These are phyloP conservation scores for Oxygymnocypris stewartii DNA, from an alignment of 2,113 vertebrate species.

Conservation along the genomic window DNA sequence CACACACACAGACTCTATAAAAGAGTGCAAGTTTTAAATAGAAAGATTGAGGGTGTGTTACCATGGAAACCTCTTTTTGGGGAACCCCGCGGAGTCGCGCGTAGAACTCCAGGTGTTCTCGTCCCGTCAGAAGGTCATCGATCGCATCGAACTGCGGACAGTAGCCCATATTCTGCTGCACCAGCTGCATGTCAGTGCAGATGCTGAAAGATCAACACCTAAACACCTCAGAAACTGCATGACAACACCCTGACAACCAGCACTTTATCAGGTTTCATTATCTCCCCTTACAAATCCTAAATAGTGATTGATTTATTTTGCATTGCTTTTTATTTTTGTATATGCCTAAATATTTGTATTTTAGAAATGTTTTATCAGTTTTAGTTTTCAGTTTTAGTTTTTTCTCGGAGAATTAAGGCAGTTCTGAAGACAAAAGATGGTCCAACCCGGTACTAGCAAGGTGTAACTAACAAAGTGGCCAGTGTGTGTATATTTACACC, in stretches of 20 bases:
- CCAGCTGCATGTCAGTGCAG: conserved; percentile 42
- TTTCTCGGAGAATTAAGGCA: too few relatives aligned
- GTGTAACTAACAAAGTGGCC: too few relatives aligned
- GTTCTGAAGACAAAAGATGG: too few relatives aligned
- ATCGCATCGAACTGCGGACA: conserved; percentile 57
- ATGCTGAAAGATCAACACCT: conserved; percentile 37
- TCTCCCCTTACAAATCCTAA: too few relatives aligned
- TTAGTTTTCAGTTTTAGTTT: too few relatives aligned
- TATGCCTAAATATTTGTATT: too few relatives aligned
- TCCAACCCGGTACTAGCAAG: too few relatives aligned
- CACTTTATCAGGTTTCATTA: too few relatives aligned
- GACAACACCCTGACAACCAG: neutral
- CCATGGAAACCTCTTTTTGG: conserved; percentile 50
- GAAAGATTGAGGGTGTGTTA: conserved; percentile 23
- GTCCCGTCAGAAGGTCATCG: conserved; percentile 52
- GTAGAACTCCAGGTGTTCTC: conserved; percentile 48
- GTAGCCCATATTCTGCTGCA: conserved; percentile 58
- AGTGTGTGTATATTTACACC: too few relatives aligned
- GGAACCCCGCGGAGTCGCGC: conserved; percentile 53
- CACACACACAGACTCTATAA: neutral
- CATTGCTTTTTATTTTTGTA: too few relatives aligned
- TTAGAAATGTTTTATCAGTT: too few relatives aligned
- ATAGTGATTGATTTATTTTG: too few relatives aligned
- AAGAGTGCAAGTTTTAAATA: conserved; percentile 13
- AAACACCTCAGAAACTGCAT: neutral